Evolutionary conservation across 53 echinoderm and acorn worm genomes (phyloP), one percentile per base, ranked within the genome.

Genomic region (Stichopus horrens): DNA sequence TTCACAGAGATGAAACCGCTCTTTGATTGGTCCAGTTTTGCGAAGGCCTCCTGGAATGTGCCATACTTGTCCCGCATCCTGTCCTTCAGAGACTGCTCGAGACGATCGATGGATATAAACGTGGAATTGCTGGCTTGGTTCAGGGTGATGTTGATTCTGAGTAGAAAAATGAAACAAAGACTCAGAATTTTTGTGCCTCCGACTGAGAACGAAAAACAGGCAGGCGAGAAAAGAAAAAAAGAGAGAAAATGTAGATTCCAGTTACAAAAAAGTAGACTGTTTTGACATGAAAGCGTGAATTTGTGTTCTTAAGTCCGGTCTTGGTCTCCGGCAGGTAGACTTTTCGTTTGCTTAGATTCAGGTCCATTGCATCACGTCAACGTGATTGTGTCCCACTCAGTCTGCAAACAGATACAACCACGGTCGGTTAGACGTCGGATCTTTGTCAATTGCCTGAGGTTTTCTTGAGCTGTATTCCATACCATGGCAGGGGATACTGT

Each of bases 41-140:
- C 92, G 90, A 97, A 97, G 68, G 98, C 98, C 54, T 90, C 93
- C 79, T 97, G 98, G 91, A 97, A 97, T 77, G 94, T 89, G 76
- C 91, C 89, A 52, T 97, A 97, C 63, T 91, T 91, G 76, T 97
- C 98, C 66, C 98, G 73, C 88, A 97, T 91, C 54, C 95, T 83
- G 55, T 97, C 98, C 88, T 97, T 97, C 9, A 97, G 91, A 54
- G 81, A 91, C 57, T 97, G 98, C 86, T 92, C 91, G 10, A 97
- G 89, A 88, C 92, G 88, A 54, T 58, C 92, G 23, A 91, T 91
- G 0, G 95, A 90, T 84, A 97, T 94, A 81, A 93, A 97, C 55
- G 91, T 91, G 19, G 94, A 94, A 79, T 88, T 94, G 53, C 89
- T 90, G 22, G 98, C 98, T 55, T 95, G 95, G 86, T 93, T 95